A percentile compares a stretch with the other conserved stretches of the same genome.
Conservation (phyloP, 2,113 vertebrate species). For the Neomonachus schauinslandi region DNA sequence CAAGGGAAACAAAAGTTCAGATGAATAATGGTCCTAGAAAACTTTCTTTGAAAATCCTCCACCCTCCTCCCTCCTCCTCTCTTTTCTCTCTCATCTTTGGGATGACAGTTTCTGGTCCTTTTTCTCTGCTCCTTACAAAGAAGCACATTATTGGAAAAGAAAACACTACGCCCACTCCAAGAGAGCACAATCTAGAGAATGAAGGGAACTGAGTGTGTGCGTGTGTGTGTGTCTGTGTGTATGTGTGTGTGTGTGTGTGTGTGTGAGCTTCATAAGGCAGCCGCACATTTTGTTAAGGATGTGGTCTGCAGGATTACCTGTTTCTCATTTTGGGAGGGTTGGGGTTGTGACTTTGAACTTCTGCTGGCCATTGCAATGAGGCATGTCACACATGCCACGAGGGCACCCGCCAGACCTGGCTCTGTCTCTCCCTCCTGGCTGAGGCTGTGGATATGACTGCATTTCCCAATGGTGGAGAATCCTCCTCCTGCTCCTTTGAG, state of each 20-base stretch:
- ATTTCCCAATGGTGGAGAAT: too few species aligned
- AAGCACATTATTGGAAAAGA: not conserved
- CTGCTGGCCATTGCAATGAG: not conserved
- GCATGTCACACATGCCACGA: not conserved
- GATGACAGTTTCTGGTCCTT: not conserved
- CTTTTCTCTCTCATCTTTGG: not conserved
- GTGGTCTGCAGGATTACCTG: not conserved
- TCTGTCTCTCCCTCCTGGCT: not conserved
- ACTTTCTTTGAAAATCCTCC: conserved; percentile 14
- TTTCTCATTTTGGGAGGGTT: not conserved
- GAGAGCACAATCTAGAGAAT: not conserved
- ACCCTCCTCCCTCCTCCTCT: not conserved
- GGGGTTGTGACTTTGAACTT: not conserved
- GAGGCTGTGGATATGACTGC: not conserved
- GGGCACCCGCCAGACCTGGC: not conserved
- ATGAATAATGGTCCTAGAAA: conserved; percentile 1
- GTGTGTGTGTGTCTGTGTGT: too few species aligned
- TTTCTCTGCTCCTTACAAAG: conserved; percentile 45
- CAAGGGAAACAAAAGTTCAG: not conserved
- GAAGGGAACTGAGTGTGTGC: not conserved
- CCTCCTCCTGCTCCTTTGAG: not conserved
- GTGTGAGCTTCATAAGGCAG: not conserved
- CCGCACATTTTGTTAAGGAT: not conserved
- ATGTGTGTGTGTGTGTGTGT: not conserved
- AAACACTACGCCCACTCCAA: not conserved